phyloP scores from a whole-genome alignment of 1,140 invertebrate species.

The Drosophila serrata region DNA sequence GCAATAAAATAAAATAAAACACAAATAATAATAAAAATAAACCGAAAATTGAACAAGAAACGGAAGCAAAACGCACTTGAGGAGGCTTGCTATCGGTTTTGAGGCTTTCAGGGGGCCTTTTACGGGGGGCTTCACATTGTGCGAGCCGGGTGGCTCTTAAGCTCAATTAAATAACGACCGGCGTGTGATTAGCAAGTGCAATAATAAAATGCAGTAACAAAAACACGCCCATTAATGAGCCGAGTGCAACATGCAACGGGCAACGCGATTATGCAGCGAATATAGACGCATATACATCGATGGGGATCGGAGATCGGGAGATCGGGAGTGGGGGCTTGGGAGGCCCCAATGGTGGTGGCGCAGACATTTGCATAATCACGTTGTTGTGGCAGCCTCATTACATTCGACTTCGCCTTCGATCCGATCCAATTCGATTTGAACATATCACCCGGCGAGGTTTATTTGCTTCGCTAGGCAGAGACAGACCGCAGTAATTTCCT shows the following conservation, averaged over 20 bases:
- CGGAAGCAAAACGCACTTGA: constrained; percentile 44
- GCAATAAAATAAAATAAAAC: constrained; percentile 13
- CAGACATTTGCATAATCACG: constrained; percentile 75
- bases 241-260: constrained; percentile 65
- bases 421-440: constrained; percentile 67
- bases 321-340: constrained; percentile 2
- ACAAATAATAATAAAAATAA: background rate
- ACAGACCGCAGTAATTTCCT: constrained; percentile 74
- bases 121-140: constrained; percentile 28
- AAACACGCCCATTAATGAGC: constrained; percentile 53
- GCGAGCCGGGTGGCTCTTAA: constrained; percentile 65
- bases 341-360: constrained; percentile 5
- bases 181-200: constrained; percentile 75
- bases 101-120: constrained; percentile 14
- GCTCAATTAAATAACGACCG: constrained; percentile 76
- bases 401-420: constrained; percentile 60
- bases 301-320: constrained; percentile 2
- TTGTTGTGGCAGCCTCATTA: constrained; percentile 62
- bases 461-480: constrained; percentile 71
- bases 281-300: constrained; percentile 20
- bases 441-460: constrained; percentile 77
- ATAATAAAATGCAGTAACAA: constrained; percentile 60
- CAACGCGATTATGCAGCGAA: constrained; percentile 69
- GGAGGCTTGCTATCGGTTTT: background rate
- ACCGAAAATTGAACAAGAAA: constrained; percentile 23